These are phyloP conservation scores for Porites lutea DNA, from an alignment of 64 coral and sea anemone species.

Conservation along the genomic window DNA sequence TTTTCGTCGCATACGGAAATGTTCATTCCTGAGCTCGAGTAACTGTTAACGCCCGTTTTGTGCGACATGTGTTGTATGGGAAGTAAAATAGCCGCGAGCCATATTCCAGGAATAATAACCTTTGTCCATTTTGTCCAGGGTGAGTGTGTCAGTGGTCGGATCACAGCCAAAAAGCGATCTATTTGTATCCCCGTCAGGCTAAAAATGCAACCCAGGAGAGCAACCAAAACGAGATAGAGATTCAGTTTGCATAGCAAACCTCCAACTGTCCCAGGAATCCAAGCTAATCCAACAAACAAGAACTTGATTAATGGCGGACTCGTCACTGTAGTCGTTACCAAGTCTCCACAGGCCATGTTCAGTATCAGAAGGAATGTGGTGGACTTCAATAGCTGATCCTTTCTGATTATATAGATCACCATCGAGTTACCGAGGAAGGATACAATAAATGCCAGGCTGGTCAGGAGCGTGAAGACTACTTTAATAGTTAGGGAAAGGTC, in stretches of 20 bases:
- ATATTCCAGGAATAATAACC: conserved; percentile 3
- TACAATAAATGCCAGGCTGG: background rate
- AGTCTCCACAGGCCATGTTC: conserved; percentile 19
- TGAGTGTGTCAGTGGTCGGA: conserved; percentile 25
- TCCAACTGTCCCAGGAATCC: background rate
- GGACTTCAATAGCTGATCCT: background rate
- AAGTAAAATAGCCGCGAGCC: background rate
- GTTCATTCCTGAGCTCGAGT: background rate
- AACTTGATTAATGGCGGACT: background rate
- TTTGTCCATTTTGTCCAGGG: conserved; percentile 32
- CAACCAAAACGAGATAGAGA: background rate
- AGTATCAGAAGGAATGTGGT: conserved; percentile 5
- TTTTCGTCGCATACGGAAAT: background rate
- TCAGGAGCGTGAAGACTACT: background rate
- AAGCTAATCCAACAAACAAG: background rate
- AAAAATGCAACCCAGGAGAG: conserved; percentile 21
- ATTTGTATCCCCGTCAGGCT: conserved; percentile 39
- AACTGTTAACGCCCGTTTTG: background rate
- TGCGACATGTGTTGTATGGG: background rate
- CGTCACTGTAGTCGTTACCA: background rate
- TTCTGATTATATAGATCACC: background rate
- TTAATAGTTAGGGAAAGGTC: background rate
- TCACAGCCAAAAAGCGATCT: conserved; percentile 48
- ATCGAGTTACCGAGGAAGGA: background rate
- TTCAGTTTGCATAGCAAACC: background rate